Conservation (phyloP, 2,113 vertebrate species). For the Rhabdomys dilectus region DNA sequence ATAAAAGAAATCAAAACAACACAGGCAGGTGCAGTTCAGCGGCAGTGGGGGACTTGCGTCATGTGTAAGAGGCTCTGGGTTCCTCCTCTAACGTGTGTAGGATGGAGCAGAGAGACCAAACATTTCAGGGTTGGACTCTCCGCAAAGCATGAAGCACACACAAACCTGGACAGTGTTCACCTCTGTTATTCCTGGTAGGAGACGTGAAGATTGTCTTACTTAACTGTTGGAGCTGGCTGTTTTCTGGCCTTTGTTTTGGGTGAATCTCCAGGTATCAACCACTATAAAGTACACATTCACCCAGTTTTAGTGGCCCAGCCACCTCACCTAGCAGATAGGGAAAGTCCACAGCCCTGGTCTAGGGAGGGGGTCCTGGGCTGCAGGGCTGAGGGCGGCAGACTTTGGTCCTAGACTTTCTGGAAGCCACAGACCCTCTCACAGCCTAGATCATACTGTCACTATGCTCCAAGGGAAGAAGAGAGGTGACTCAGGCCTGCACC, state of each 20-base stretch:
- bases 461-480: not conserved
- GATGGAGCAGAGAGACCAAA: not conserved
- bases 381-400: too few relatives aligned
- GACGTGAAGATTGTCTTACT: conserved; percentile 93
- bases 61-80: not conserved
- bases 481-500: not conserved
- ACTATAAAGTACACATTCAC: not conserved
- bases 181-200: conserved; percentile 82
- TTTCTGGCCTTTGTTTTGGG: not conserved
- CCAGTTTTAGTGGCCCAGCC: not conserved
- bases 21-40: not conserved
- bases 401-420: not conserved
- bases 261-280: not conserved
- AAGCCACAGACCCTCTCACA: not conserved
- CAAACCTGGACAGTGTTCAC: not conserved
- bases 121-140: not conserved
- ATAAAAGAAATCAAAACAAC: not conserved
- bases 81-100: not conserved
- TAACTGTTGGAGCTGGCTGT: conserved; percentile 87
- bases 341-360: not conserved
- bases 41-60: not conserved
- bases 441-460: not conserved
- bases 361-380: not conserved
- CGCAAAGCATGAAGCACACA: not conserved
- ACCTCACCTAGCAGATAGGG: not conserved